Evolutionary conservation across 2,797 vertebrate species (phyloP), one percentile per base, ranked within the genome.

Genomic region (Poeciliopsis infans): DNA sequence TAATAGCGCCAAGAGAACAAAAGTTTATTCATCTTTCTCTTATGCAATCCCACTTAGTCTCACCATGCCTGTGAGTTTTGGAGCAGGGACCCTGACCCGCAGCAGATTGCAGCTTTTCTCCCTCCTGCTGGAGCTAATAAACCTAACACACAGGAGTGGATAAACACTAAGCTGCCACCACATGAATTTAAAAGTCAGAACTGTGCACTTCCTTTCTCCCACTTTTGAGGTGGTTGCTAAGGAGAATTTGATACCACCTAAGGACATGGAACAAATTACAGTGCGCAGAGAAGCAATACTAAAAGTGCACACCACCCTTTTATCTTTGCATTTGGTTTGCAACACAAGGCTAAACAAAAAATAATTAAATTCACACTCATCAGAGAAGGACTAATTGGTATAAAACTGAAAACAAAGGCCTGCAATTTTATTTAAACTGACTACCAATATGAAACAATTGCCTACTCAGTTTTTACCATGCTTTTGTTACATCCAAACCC

Each of bases 21-120:
- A 90, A 87, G 78, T 85, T 70, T 83, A 92, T 93, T 93, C 87
- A 89, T 83, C 68, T n/a, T 57, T 1, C 74, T 80, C 68, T 90
- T 91, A 89, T 0, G 53, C 76, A 93, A 88, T 79, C 77, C 77
- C 88, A 88, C 77, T 92, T 86, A 86, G 84, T 84, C 70, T 43
- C 46, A 47, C 57, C 11, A 31, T 66, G 71, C 59, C 70, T 82
- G 64, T 74, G 77, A 74, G 84, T 80, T 81, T 66, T 41, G 46
- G 57, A 81, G 78, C 77, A 51, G 53, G 2, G 25, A 79, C 47
- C 76, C 36, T 79, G 87, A 88, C 81, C 92, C 79, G 74, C 36
- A 68, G 46, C 33, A 79, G 39, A 33, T 36, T 57, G 53, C 51
- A 70, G 75, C 74, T 68, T 77, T 77, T 75, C 36, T 85, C 83